Evolutionary conservation across 2,888 invertebrate species (phyloP), one percentile per base, ranked within the genome.

Genomic region (Patella caerulea): DNA sequence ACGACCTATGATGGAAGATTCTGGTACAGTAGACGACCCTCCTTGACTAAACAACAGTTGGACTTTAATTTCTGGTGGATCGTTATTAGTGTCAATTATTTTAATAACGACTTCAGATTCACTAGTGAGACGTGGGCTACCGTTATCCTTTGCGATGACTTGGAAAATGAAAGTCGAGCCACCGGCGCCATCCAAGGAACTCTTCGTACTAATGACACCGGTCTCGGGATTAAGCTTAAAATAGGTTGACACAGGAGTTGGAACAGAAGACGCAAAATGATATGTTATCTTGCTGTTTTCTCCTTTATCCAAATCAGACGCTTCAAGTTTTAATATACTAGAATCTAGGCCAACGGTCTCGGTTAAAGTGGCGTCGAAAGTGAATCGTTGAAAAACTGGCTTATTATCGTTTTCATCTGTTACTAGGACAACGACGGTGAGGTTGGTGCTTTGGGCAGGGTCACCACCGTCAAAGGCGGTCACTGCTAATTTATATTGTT

Each of bases 201-300:
- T 55, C 12, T 72, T 76, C 24, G 80, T 70, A n/a, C 55, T 80
- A 5, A 83, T 17, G 12, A 65, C 78, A 0, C 83, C 83, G 2
- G 81, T 79, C 9, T 54, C 65, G 19, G 72, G 73, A 19, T 80
- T 75, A 5, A 81, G 75, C n/a, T 74, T 59, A 56, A 83, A 83
- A 29, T 76, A 73, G 12, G 77, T 77, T 45, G 65, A 17, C 19
- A 81, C 73, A 19, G 77, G 76, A 0, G 79, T 59, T 55, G 77
- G 73, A 56, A 72, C 74, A 0, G 79, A 73, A 45, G 45, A 45
- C 0, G 45, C 45, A 17, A 83, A 74, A 53, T 59, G 70, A 55
- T 78, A 83, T 5, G 80, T 73, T 14, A 83, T 78, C 34, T 80
- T 74, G 2, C 76, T 80, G 53, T 83, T 83, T n/a, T 81, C 78